These are phyloP conservation scores for Epistrophella euchroma DNA, from an alignment of 2,888 invertebrate genomes.

Conservation along the genomic window DNA sequence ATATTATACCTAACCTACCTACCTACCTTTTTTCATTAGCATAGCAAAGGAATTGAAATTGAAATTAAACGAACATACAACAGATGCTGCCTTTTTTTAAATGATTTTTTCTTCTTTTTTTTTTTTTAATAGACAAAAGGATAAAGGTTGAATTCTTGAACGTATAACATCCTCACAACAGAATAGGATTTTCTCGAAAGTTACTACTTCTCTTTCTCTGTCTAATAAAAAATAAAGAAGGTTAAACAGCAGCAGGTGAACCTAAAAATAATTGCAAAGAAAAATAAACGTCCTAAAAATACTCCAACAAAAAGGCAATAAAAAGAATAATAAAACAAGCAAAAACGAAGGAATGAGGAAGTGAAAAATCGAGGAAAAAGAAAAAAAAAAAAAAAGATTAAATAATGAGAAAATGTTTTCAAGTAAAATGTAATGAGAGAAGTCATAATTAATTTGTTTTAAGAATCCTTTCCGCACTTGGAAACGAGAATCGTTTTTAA, in stretches of 20 bases:
- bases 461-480: slow-evolving; percentile 9
- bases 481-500: neutral
- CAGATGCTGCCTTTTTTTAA: slow-evolving; percentile 36
- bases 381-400: neutral
- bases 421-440: slow-evolving; percentile 9
- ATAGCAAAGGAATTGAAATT: slow-evolving; percentile 35
- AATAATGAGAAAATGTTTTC: slow-evolving; percentile 26
- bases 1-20: neutral
- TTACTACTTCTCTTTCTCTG: neutral
- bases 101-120: slow-evolving; percentile 15
- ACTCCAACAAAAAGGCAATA: slow-evolving; percentile 29
- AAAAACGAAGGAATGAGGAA: neutral
- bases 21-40: slow-evolving; percentile 37
- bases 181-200: slow-evolving; percentile 18
- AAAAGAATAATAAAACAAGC: neutral
- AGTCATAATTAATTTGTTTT: slow-evolving; percentile 42
- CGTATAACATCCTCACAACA: slow-evolving; percentile 23
- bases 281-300: slow-evolving; percentile 26
- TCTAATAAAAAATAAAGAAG: neutral
- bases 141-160: slow-evolving; percentile 23
- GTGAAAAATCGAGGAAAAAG: neutral
- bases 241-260: slow-evolving; percentile 39
- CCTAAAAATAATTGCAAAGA: slow-evolving; percentile 23
- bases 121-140: slow-evolving; percentile 4
- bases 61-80: slow-evolving; percentile 18